Evolutionary conservation across 64 coral and sea anemone species (phyloP).

Genomic region (Montipora capricornis): DNA sequence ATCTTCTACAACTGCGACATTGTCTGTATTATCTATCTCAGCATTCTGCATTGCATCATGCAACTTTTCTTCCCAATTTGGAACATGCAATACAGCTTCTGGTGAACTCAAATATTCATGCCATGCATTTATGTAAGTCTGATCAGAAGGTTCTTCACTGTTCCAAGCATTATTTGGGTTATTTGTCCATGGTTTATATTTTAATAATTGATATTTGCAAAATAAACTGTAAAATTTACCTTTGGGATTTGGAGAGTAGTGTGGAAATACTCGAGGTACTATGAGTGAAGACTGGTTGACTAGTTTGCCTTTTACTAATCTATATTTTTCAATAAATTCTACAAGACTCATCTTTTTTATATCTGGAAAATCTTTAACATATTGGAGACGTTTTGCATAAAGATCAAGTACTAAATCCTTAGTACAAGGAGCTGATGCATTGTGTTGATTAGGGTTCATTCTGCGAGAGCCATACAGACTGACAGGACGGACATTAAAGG

Average conservation of each 20-base stretch:
- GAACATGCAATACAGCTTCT: no score
- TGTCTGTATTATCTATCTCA: no score
- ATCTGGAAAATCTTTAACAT: conserved; percentile 17
- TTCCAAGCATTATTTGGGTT: conserved; percentile 24
- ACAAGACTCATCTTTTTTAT: conserved; percentile 56
- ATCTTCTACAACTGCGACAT: no score
- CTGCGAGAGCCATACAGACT: no score
- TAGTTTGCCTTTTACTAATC: conserved; percentile 18
- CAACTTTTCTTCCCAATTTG: no score
- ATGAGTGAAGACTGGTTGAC: neutral
- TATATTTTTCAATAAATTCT: conserved; percentile 30
- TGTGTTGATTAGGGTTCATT: no score
- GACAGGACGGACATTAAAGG: no score
- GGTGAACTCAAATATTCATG: no score
- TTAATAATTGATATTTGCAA: neutral
- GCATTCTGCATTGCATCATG: no score
- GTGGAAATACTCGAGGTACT: neutral
- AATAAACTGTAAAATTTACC: neutral
- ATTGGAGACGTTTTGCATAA: conserved; percentile 56
- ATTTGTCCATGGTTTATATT: conserved; percentile 24
- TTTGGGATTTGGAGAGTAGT: neutral
- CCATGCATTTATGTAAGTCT: no score
- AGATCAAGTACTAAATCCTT: conserved; percentile 53
- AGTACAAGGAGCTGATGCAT: neutral
- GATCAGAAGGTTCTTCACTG: neutral